Evolutionary conservation across 2,113 vertebrate genomes (phyloP), one percentile per base, ranked within the genome.

Genomic region (Seriola rivoliana): DNA sequence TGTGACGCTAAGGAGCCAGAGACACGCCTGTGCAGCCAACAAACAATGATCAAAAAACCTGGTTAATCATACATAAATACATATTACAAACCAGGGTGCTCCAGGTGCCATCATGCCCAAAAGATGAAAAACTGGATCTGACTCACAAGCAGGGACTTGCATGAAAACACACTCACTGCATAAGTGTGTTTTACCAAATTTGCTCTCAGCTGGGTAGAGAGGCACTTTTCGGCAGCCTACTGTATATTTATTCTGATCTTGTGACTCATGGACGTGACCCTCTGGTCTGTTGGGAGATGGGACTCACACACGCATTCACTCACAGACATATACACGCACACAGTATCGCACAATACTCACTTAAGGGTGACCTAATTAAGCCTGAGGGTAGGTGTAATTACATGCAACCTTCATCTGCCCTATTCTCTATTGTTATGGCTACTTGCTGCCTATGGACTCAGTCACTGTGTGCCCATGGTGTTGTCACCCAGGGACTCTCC

Each of bases 331-430:
- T 64, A 83, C 75, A 70, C 63, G 63, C 52, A 25, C 71, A 75
- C 80, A 71, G 70, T 73, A 81, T 83, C 58, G 54, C 84, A 89
- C 91, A 83, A 78, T 71, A 59, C 84, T 85, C 80, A 90, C 89
- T 85, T 92, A 91, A 88, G 78, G 83, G 87, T 90, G 91, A 93
- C 91, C 88, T 86, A 91, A 93, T 95, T 91, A 91, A 84, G 89
- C 91, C 84, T 36, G 54, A 64, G 91, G 85, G 85, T 86, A 84
- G 73, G 77, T 89, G 86, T 93, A 94, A 94, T 95, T 94, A 93
- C 89, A 86, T 71, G 87, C 82, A 89, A 92, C 92, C 93, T 94
- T 93, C 86, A 91, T 79, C 81, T 85, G 85, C 87, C 89, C 89
- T 81, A 17, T 55, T 88, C 89, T 76, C 84, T 55, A 87, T 92